Percentiles rank a stretch among this genome's conserved stretches.
Conservation (phyloP, 2,888 invertebrate genomes). For the Drosophila hamatofila region DNA sequence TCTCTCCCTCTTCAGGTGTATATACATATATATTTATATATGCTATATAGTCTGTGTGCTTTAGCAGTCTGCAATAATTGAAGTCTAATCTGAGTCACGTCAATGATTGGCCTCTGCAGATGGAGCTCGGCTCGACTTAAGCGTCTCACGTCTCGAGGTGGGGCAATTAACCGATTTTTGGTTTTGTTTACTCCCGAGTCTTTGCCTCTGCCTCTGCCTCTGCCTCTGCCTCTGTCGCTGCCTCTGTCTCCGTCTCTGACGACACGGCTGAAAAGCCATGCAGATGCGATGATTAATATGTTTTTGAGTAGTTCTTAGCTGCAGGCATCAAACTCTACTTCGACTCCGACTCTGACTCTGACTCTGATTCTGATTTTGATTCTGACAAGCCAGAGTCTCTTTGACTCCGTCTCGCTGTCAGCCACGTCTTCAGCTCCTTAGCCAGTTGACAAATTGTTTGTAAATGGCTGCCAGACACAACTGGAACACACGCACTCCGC, state of each 20-base stretch:
- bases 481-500: slow-evolving; percentile 75
- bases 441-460: slow-evolving; percentile 72
- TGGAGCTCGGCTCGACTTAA: neutral
- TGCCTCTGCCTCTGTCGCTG: slow-evolving; percentile 1
- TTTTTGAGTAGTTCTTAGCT: slow-evolving; percentile 77
- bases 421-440: slow-evolving; percentile 13
- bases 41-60: neutral
- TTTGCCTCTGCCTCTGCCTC: neutral
- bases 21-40: slow-evolving; percentile 1
- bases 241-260: slow-evolving; percentile 16
- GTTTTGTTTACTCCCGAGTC: slow-evolving; percentile 33
- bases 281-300: slow-evolving; percentile 77
- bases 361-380: slow-evolving; percentile 6
- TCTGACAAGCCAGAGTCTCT: neutral
- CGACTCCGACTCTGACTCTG: slow-evolving; percentile 5
- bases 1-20: too few relatives aligned
- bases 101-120: slow-evolving; percentile 45
- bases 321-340: slow-evolving; percentile 49
- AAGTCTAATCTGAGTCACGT: slow-evolving; percentile 65
- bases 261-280: slow-evolving; percentile 5
- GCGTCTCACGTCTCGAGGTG: slow-evolving; percentile 20
- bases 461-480: slow-evolving; percentile 77
- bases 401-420: neutral
- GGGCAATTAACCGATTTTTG: slow-evolving; percentile 75
- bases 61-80: slow-evolving; percentile 63